A percentile compares a stretch with the other conserved stretches of the same genome.
These are phyloP conservation scores for Belgica antarctica DNA, from an alignment of 2,888 invertebrate genomes.

Conservation along the genomic window DNA sequence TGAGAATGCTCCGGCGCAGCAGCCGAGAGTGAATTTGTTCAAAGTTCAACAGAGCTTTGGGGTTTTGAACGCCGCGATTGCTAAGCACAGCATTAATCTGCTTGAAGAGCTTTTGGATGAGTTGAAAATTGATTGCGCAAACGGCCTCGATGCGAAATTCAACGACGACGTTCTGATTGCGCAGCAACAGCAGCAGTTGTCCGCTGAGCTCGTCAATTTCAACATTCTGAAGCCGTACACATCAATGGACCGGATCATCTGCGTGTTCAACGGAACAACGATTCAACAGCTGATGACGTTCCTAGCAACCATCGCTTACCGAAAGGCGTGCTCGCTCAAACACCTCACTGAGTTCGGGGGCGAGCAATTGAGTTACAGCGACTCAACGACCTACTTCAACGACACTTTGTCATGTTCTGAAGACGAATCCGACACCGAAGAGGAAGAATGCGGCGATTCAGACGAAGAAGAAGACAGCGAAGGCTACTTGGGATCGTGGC, in stretches of 20 bases:
- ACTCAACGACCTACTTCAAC: slow-evolving; percentile 94
- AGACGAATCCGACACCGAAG: slow-evolving; percentile 83
- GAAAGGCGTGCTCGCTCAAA: slow-evolving; percentile 83
- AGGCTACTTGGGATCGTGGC: slow-evolving; percentile 74
- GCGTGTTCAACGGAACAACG: slow-evolving; percentile 57
- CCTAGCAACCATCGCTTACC: slow-evolving; percentile 83
- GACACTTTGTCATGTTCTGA: slow-evolving; percentile 89
- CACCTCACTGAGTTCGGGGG: slow-evolving; percentile 70
- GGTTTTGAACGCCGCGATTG: slow-evolving; percentile 84
- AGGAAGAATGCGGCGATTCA: slow-evolving; percentile 51
- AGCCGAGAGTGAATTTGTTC: slow-evolving; percentile 65
- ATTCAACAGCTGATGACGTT: slow-evolving; percentile 73
- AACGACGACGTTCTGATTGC: slow-evolving; percentile 28
- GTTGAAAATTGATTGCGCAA: slow-evolving; percentile 53
- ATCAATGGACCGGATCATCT: slow-evolving; percentile 56
- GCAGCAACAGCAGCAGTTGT: slow-evolving; percentile 37
- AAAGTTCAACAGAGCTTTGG: slow-evolving; percentile 82
- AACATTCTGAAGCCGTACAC: slow-evolving; percentile 55
- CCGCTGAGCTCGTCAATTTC: slow-evolving; percentile 53
- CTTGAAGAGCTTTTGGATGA: slow-evolving; percentile 54
- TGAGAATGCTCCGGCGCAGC: slow-evolving; percentile 58
- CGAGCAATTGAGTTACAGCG: slow-evolving; percentile 81
- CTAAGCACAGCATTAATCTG: slow-evolving; percentile 77
- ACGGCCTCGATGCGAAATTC: slow-evolving; percentile 47
- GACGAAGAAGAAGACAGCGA: slow-evolving; percentile 50